A percentile compares a stretch with the other conserved stretches of the same genome.
Conservation (phyloP, 1,140 invertebrate genomes). For the Campodea augens region DNA sequence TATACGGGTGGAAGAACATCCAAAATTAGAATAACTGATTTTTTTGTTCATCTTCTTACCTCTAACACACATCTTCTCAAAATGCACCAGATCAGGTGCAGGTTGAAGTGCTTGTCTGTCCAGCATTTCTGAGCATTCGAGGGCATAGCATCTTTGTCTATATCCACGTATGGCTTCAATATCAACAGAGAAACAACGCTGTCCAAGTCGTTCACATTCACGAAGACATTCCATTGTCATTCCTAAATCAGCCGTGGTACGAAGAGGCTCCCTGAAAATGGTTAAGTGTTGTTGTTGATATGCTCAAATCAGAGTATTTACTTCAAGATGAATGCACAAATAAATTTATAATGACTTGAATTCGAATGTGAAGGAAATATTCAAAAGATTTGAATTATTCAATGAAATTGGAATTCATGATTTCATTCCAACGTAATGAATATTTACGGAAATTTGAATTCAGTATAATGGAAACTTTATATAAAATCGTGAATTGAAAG, state of each 20-base stretch:
- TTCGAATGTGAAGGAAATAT: too few species aligned
- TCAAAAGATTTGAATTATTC: too few species aligned
- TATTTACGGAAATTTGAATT: too few species aligned
- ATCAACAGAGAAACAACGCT: conserved; percentile 25
- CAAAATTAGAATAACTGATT: too few species aligned
- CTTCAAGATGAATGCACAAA: not conserved
- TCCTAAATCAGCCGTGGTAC: conserved; percentile 22
- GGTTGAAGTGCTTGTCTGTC: conserved; percentile 22
- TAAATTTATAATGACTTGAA: not conserved
- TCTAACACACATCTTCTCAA: conserved; percentile 30
- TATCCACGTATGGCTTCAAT: conserved; percentile 23
- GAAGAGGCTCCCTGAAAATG: conserved; percentile 19
- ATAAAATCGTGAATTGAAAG: too few species aligned
- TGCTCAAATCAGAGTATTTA: not conserved
- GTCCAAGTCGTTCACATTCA: conserved; percentile 25
- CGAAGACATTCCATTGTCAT: conserved; percentile 26
- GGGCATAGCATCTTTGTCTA: conserved; percentile 24
- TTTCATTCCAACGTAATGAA: too few species aligned
- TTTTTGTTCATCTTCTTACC: too few species aligned
- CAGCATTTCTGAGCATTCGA: conserved; percentile 23
- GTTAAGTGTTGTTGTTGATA: not conserved
- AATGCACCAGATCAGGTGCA: conserved; percentile 25
- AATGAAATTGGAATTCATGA: too few species aligned
- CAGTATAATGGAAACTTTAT: too few species aligned
- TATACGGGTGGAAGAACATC: too few species aligned